Evolutionary conservation across 2,113 vertebrate genomes (phyloP), one percentile per base, ranked within the genome.

Genomic region (Acanthochromis polyacanthus): DNA sequence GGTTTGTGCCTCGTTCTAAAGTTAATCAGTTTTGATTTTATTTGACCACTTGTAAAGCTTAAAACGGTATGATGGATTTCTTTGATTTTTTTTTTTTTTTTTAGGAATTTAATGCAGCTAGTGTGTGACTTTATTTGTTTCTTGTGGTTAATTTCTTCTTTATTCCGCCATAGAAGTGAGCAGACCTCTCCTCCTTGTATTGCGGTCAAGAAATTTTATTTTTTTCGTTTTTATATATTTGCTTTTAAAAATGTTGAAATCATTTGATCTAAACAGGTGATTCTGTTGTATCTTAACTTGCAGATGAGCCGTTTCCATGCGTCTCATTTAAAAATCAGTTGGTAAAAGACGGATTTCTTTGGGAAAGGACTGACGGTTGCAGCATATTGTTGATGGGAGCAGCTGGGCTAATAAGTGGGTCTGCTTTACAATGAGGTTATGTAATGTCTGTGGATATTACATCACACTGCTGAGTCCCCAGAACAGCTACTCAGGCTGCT

Each of bases 381-480:
- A 30, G 53, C 16, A 28, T 46, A 16, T 58, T 51, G 20, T 23
- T 46, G n/a, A 78, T 0, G 43, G 63, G 30, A 71, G 60, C 23
- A 63, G 43, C 50, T 10, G 48, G 8, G 40, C 1, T n/a, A 51
- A n/a, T 51, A n/a, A 65, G 4, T 32, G 50, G 36, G 17, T 64
- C 32, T 59, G 43, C 40, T 15, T 68, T 25, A 64, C 69, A 61
- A 73, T 61, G 20, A 58, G 63, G 20, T 63, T 60, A 72, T 23
- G 22, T 46, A 22, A 59, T 58, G 5, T 78, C 65, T 75, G 22
- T 75, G 14, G 71, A 48, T 65, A 70, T 85, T 65, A 81, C 85
- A 73, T 87, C 83, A 84, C 64, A 66, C 55, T 77, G 78, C 83
- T 55, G 76, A 80, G 79, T 83, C 62, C 28, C 15, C 57, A 81